phyloP scores from a whole-genome alignment of 2,888 invertebrate genomes.

The Lithophane leautieri region DNA sequence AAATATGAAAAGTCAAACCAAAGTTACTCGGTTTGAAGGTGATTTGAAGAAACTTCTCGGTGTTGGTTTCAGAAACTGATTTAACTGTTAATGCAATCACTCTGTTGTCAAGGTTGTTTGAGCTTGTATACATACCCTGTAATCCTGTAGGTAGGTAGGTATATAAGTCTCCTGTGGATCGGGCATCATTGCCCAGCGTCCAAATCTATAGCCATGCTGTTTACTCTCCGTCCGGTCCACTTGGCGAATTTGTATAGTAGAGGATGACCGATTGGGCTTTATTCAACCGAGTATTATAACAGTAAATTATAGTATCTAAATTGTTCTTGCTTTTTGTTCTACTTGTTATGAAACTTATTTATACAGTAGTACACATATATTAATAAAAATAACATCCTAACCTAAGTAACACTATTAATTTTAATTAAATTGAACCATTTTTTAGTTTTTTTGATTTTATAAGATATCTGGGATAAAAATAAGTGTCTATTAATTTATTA shows the following conservation, averaged over 20 bases:
- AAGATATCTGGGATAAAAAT: neutral
- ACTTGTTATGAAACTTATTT: too few relatives aligned
- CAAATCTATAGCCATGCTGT: constrained; percentile 50
- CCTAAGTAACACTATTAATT: too few relatives aligned
- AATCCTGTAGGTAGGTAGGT: constrained; percentile 20
- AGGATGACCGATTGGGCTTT: constrained; percentile 32
- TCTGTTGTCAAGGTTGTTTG: constrained; percentile 28
- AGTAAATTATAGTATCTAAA: neutral
- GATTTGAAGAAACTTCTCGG: constrained; percentile 14
- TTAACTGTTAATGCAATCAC: constrained; percentile 34
- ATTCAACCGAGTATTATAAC: constrained; percentile 17
- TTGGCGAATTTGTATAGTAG: constrained; percentile 58
- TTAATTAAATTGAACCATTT: too few relatives aligned
- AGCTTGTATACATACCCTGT: constrained; percentile 11
- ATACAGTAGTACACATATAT: too few relatives aligned
- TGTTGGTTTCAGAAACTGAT: constrained; percentile 16
- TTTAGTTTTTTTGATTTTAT: neutral
- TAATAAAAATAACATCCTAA: too few relatives aligned
- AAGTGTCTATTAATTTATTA: neutral
- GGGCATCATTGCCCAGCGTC: constrained; percentile 36
- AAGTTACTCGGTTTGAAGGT: neutral
- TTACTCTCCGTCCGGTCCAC: constrained; percentile 53
- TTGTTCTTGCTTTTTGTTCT: neutral
- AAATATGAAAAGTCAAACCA: constrained; percentile 5
- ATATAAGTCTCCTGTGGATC: constrained; percentile 24